These are phyloP conservation scores for Bucco capensis DNA, from an alignment of 2,113 vertebrate species.

Conservation along the genomic window DNA sequence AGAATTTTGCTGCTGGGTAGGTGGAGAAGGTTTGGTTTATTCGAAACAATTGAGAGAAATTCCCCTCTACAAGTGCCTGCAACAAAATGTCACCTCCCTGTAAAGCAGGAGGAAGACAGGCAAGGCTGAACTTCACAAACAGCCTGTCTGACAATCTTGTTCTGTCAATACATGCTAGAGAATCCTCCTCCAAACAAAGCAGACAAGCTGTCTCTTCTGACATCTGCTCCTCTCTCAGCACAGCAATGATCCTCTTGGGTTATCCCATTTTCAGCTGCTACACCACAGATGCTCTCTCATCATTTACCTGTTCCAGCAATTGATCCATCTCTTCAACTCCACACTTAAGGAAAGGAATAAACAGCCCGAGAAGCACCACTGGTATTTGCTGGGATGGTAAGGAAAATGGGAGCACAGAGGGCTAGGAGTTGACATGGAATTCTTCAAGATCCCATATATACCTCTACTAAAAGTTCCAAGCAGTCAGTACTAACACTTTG, in stretches of 20 bases:
- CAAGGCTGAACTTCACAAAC: conserved; percentile 59
- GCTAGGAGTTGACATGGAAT: background rate
- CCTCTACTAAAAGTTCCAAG: background rate
- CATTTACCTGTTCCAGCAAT: conserved; percentile 36
- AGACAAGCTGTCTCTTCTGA: conserved; percentile 72
- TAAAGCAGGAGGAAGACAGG: conserved; percentile 53
- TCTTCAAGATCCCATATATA: background rate
- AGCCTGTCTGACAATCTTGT: conserved; percentile 67
- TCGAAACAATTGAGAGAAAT: background rate
- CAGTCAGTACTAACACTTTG: background rate
- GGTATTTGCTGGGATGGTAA: background rate
- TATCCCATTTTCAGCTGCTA: conserved; percentile 57
- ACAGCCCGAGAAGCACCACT: background rate
- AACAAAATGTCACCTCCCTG: conserved; percentile 47
- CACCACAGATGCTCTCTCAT: background rate
- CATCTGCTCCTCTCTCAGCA: conserved; percentile 66
- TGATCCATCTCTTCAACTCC: background rate
- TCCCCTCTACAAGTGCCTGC: background rate
- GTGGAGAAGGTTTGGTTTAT: background rate
- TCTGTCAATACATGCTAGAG: conserved; percentile 51
- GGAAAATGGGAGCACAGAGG: background rate
- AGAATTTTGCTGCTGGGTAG: background rate
- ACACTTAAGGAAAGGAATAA: background rate
- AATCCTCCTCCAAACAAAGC: conserved; percentile 67
- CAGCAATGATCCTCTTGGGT: conserved; percentile 60